Evolutionary conservation across 2,113 vertebrate species (phyloP).

Genomic region (Microcebus ravelobensis): DNA sequence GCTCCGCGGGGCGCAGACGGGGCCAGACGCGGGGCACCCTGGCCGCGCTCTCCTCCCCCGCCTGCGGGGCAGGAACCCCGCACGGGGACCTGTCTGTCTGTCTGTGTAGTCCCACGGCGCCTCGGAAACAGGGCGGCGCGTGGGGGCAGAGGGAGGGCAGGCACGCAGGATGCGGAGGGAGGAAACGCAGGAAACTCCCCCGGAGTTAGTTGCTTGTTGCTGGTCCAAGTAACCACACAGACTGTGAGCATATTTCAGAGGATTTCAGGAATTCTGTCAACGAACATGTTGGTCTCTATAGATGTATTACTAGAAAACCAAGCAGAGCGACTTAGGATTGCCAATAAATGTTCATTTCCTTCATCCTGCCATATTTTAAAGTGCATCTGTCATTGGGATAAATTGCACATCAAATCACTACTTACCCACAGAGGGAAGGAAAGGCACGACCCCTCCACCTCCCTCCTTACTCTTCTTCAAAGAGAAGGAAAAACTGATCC

Average conservation of each 20-base stretch:
- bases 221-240: neutral
- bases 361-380: neutral
- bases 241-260: neutral
- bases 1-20: too few relatives aligned
- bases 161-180: neutral
- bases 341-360: neutral
- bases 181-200: neutral
- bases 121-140: too few relatives aligned
- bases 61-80: too few relatives aligned
- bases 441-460: neutral
- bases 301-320: too few relatives aligned
- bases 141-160: neutral
- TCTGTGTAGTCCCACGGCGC: too few relatives aligned
- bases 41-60: too few relatives aligned
- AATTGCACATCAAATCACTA: neutral
- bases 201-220: neutral
- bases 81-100: too few relatives aligned
- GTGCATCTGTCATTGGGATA: neutral
- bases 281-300: neutral
- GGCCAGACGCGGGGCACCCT: too few relatives aligned
- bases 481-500: neutral
- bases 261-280: neutral
- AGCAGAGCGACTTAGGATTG: neutral
- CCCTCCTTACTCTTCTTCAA: neutral
- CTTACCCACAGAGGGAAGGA: neutral